Percentiles rank a stretch among this genome's conserved stretches.
phyloP scores from a whole-genome alignment of 2,797 vertebrate genomes.

The Ptychadena robeensis region DNA sequence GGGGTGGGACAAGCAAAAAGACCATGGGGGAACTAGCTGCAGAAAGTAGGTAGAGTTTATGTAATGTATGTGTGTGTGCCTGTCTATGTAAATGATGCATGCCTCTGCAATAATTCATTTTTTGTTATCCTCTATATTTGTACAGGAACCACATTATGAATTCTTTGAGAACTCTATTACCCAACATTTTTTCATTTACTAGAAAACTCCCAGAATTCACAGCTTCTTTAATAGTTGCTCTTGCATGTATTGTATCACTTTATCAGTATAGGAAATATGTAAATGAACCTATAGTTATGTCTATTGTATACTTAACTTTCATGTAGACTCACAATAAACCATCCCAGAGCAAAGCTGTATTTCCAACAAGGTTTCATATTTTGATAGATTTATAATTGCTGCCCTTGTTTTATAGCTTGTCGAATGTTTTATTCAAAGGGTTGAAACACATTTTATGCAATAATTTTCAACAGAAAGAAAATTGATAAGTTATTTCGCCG shows the following conservation, averaged over 20 bases:
- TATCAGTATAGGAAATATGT: not conserved
- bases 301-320: not conserved
- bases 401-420: conserved; percentile 51
- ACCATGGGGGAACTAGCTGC: too few species aligned
- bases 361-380: conserved; percentile 39
- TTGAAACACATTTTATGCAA: conserved; percentile 53
- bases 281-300: not conserved
- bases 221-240: too few species aligned
- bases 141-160: too few species aligned
- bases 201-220: too few species aligned
- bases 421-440: conserved; percentile 57
- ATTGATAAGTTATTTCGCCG: conserved; percentile 56
- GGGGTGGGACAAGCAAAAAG: too few species aligned
- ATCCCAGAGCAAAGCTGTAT: conserved; percentile 22
- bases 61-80: too few species aligned
- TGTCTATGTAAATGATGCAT: too few species aligned
- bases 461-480: conserved; percentile 56
- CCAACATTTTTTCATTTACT: not conserved
- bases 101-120: too few species aligned
- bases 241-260: not conserved
- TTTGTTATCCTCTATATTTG: too few species aligned
- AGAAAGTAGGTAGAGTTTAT: too few species aligned
- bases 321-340: conserved; percentile 16
- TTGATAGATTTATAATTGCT: conserved; percentile 51
- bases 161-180: not conserved